phyloP scores from a whole-genome alignment of 2,888 invertebrate genomes.

The Drosophila algonquin region DNA sequence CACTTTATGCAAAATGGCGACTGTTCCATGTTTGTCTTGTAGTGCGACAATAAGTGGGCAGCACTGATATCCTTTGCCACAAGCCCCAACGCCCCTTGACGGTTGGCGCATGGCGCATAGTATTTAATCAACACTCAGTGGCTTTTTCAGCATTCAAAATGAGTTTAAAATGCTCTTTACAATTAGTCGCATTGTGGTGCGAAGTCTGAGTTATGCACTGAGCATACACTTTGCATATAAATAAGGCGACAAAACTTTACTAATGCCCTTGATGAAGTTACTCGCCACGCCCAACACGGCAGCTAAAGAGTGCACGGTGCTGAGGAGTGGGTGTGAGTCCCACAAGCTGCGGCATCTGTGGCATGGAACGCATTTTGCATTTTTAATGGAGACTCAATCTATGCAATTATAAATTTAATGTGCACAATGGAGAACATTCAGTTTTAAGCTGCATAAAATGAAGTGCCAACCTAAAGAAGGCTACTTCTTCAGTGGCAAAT shows the following conservation, averaged over 20 bases:
- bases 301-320: too few species aligned
- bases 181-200: constrained; percentile 64
- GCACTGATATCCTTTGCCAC: constrained; percentile 31
- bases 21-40: constrained; percentile 40
- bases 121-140: constrained; percentile 66
- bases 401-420: constrained; percentile 48
- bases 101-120: constrained; percentile 28
- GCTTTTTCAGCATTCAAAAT: constrained; percentile 20
- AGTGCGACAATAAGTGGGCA: constrained; percentile 32
- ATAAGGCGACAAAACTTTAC: constrained; percentile 51
- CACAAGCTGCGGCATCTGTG: constrained; percentile 21
- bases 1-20: constrained; percentile 42
- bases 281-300: constrained; percentile 9
- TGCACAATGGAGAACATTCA: constrained; percentile 15
- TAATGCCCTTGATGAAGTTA: constrained; percentile 60
- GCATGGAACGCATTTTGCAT: constrained; percentile 57
- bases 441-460: constrained; percentile 23
- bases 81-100: constrained; percentile 36
- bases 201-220: constrained; percentile 17
- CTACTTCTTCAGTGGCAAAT: background rate
- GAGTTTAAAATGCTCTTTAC: constrained; percentile 29
- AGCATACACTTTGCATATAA: constrained; percentile 56
- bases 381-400: constrained; percentile 55
- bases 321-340: too few species aligned
- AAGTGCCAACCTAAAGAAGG: constrained; percentile 1